Evolutionary conservation across 2,888 invertebrate species (phyloP).

Genomic region (Drosophila neotestacea): DNA sequence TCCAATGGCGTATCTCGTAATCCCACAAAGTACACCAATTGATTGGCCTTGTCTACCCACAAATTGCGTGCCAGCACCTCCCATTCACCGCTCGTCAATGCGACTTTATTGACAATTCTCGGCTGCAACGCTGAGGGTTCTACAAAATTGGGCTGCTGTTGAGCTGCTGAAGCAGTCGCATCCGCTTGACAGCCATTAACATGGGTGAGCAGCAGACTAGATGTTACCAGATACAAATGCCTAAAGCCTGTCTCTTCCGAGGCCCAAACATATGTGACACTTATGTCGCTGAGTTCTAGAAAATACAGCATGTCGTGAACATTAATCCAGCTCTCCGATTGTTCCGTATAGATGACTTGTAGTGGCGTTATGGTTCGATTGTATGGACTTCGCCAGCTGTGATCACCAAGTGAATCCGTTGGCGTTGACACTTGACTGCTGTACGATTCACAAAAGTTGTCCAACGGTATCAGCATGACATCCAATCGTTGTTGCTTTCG

Average conservation of each 20-base stretch:
- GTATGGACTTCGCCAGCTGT: constrained; percentile 85
- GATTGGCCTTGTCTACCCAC: constrained; percentile 93
- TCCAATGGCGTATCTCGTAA: constrained; percentile 96
- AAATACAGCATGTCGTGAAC: constrained; percentile 96
- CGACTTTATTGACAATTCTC: constrained; percentile 88
- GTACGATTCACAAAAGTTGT: constrained; percentile 88
- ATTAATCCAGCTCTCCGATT: constrained; percentile 95
- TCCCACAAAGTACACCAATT: constrained; percentile 96
- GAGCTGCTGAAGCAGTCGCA: constrained; percentile 56
- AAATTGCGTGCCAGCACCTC: constrained; percentile 94
- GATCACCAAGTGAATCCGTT: constrained; percentile 81
- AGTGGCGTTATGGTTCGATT: constrained; percentile 83
- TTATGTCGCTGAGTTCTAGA: constrained; percentile 86
- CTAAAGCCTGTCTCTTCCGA: constrained; percentile 96
- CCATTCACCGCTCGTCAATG: constrained; percentile 96
- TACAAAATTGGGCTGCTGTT: constrained; percentile 72
- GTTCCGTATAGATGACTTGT: constrained; percentile 85
- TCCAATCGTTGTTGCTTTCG: constrained; percentile 94
- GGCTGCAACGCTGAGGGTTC: constrained; percentile 86
- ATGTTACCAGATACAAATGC: constrained; percentile 93
- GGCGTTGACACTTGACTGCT: constrained; percentile 85
- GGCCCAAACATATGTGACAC: constrained; percentile 93
- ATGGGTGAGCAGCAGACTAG: constrained; percentile 85
- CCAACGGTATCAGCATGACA: constrained; percentile 92
- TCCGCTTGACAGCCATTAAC: constrained; percentile 86